Evolutionary conservation across 35 echinoderm and acorn worm genomes (phyloP).

Genomic region (Nesometra sesokonis): DNA sequence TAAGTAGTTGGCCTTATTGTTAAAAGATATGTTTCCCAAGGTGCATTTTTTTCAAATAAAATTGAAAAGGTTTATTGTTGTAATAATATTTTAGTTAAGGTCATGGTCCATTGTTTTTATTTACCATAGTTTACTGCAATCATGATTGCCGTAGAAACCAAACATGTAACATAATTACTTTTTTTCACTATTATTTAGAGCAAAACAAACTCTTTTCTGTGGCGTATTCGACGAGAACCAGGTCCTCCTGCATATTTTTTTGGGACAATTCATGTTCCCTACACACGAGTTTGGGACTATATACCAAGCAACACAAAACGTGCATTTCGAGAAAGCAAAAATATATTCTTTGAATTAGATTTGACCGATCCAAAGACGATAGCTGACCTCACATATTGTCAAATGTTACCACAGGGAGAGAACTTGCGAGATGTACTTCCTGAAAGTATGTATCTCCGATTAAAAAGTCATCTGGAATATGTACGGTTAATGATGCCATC

Average conservation of each 20-base stretch:
- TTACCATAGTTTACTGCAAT: too few species aligned
- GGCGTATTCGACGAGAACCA: slow-evolving; percentile 66
- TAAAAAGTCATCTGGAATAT: slow-evolving; percentile 86
- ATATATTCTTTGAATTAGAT: slow-evolving; percentile 94
- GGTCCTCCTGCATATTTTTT: slow-evolving; percentile 74
- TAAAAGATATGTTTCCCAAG: too few species aligned
- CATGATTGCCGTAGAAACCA: too few species aligned
- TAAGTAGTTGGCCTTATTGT: too few species aligned
- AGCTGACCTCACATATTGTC: slow-evolving; percentile 59
- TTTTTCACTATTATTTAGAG: not conserved
- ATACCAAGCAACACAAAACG: slow-evolving; percentile 88
- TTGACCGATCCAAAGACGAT: slow-evolving; percentile 79
- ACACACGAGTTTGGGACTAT: slow-evolving; percentile 91
- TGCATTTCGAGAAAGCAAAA: slow-evolving; percentile 83
- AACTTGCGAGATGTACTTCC: slow-evolving; percentile 87
- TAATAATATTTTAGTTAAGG: too few species aligned
- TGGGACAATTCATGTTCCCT: slow-evolving; percentile 96
- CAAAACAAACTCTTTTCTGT: slow-evolving; percentile 74
- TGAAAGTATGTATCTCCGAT: slow-evolving; percentile 56
- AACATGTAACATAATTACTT: too few species aligned
- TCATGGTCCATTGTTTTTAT: too few species aligned
- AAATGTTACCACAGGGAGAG: slow-evolving; percentile 84
- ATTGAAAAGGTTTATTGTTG: too few species aligned
- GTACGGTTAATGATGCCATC: slow-evolving; percentile 87
- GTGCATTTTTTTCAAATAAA: too few species aligned